phyloP scores from a whole-genome alignment of 2,113 vertebrate species.

The Siniperca chuatsi region DNA sequence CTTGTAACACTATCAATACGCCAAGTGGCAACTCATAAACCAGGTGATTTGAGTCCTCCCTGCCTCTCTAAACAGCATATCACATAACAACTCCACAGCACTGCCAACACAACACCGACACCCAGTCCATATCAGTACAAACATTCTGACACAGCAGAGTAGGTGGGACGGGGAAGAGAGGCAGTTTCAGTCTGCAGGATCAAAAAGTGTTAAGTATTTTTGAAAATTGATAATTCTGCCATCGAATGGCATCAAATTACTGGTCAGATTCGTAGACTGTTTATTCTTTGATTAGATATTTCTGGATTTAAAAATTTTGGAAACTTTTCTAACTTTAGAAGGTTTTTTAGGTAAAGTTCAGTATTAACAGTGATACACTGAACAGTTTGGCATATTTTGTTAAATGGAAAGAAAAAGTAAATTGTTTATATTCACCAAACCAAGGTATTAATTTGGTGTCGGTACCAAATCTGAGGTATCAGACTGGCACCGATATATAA shows the following conservation, averaged over 20 bases:
- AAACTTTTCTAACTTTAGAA: neutral
- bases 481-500: neutral
- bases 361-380: neutral
- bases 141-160: conserved; percentile 40
- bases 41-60: neutral
- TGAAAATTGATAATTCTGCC: neutral
- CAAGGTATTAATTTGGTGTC: neutral
- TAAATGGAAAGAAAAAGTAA: neutral
- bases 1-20: neutral
- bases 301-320: neutral
- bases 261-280: neutral
- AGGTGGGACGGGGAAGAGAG: neutral
- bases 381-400: neutral
- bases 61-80: conserved; percentile 40
- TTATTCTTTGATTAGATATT: neutral
- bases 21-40: conserved; percentile 7
- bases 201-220: neutral
- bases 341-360: neutral
- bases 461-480: neutral
- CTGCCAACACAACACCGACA: conserved; percentile 14
- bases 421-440: neutral
- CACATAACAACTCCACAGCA: neutral
- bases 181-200: neutral
- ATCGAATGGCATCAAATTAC: neutral
- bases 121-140: neutral